These are phyloP conservation scores for Julus scandinavius DNA, from an alignment of 2,888 invertebrate species.

Conservation along the genomic window DNA sequence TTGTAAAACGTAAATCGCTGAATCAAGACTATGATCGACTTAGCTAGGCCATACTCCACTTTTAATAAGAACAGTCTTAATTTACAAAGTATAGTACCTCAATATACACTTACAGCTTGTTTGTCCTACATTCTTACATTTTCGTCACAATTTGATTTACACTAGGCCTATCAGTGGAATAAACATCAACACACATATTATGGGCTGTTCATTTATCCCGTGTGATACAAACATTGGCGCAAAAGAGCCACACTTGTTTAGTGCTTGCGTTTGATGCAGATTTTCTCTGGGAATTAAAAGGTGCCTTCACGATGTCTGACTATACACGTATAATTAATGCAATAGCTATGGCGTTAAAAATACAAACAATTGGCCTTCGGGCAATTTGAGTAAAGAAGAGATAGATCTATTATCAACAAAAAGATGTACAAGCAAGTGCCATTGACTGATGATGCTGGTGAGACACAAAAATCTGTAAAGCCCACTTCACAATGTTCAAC, in stretches of 20 bases:
- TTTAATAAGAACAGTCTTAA: constrained; percentile 28
- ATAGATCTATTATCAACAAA: background rate
- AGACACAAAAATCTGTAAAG: background rate
- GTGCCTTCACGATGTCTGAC: background rate
- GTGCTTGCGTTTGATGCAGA: background rate
- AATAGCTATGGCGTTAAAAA: constrained; percentile 24
- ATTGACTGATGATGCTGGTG: background rate
- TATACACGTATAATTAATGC: constrained; percentile 31
- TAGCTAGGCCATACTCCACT: background rate
- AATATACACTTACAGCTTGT: constrained; percentile 21
- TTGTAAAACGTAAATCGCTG: background rate
- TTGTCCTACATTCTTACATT: background rate
- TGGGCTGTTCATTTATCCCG: background rate
- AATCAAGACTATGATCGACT: background rate
- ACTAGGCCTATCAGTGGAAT: background rate
- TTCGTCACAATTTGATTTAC: background rate
- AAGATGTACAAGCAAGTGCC: background rate
- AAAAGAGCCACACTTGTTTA: constrained; percentile 3
- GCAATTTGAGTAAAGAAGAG: background rate
- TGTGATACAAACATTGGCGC: background rate
- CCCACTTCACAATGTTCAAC: background rate
- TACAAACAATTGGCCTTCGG: background rate
- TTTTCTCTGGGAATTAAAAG: background rate
- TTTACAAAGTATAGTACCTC: constrained; percentile 35
- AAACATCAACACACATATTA: constrained; percentile 1